Percentiles rank a stretch among this genome's conserved stretches.
Evolutionary conservation across 2,797 vertebrate species (phyloP).

Genomic region (Tokudaia tokunoshimensis): DNA sequence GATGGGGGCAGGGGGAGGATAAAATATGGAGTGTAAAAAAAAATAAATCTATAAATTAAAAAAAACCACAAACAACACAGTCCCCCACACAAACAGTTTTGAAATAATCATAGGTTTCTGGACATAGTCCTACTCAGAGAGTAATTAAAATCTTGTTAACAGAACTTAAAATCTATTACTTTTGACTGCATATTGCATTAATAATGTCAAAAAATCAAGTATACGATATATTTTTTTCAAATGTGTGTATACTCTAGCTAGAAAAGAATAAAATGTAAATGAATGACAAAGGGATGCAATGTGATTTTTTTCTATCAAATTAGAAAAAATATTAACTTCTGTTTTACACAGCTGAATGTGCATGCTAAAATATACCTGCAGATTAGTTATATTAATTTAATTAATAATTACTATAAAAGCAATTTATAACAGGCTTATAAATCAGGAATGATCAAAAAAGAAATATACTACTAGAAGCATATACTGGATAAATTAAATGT

Average conservation of each 20-base stretch:
- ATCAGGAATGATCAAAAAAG: slow-evolving; percentile 13
- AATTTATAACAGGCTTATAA: slow-evolving; percentile 20
- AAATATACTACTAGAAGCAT: slow-evolving; percentile 9
- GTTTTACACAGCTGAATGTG: neutral
- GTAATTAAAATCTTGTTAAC: slow-evolving; percentile 32
- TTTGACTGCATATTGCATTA: neutral
- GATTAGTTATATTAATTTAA: slow-evolving; percentile 22
- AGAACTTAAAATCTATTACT: slow-evolving; percentile 48
- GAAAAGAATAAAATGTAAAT: slow-evolving; percentile 44
- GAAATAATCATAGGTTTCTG: slow-evolving; percentile 16
- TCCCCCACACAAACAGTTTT: neutral
- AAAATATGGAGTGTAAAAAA: too few relatives aligned
- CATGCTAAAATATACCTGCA: neutral
- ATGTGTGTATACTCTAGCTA: neutral
- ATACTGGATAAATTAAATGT: neutral
- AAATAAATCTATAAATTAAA: neutral
- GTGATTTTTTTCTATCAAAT: slow-evolving; percentile 27
- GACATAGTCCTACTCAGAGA: neutral
- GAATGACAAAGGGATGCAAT: neutral
- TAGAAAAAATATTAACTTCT: slow-evolving; percentile 26
- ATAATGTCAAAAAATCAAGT: neutral
- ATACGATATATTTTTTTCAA: slow-evolving; percentile 39
- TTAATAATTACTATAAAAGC: neutral
- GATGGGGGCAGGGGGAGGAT: too few relatives aligned
- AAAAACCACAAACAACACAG: slow-evolving; percentile 17